Evolutionary conservation across 2,888 invertebrate species (phyloP).

Genomic region (Scaptomyza caliginosa): DNA sequence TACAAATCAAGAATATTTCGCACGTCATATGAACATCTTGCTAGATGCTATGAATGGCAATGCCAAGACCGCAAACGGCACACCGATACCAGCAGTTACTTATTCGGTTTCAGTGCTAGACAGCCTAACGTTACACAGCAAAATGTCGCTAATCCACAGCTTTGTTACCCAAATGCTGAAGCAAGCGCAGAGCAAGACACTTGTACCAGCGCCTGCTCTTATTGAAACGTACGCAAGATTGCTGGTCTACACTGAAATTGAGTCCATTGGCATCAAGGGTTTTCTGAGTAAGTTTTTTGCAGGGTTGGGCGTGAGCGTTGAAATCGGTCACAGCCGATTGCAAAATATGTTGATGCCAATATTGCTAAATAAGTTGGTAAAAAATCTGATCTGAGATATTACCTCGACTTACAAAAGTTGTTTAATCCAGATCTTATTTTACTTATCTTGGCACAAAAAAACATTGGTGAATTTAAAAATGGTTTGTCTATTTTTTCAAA

Average conservation of each 20-base stretch:
- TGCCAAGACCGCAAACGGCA: constrained; percentile 86
- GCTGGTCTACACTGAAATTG: constrained; percentile 97
- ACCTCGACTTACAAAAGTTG: no score
- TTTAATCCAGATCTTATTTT: no score
- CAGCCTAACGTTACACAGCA: constrained; percentile 96
- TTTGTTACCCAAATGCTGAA: constrained; percentile 96
- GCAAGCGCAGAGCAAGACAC: constrained; percentile 93
- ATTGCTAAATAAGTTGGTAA: no score
- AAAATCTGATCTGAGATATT: no score
- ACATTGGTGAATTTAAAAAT: no score
- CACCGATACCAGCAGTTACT: constrained; percentile 91
- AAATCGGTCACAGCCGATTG: neutral
- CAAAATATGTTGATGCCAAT: no score
- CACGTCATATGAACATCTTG: constrained; percentile 95
- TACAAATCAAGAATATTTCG: constrained; percentile 95
- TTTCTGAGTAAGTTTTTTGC: constrained; percentile 89
- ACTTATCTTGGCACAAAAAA: no score
- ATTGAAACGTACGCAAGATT: constrained; percentile 97
- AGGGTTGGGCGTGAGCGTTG: neutral
- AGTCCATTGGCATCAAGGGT: constrained; percentile 97
- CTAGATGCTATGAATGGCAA: constrained; percentile 93
- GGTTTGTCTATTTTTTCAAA: no score
- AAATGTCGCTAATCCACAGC: constrained; percentile 94
- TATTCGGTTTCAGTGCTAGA: constrained; percentile 96
- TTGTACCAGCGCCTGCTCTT: constrained; percentile 94